Evolutionary conservation across 1,140 invertebrate genomes (phyloP), one percentile per base, ranked within the genome.

Genomic region (Cherax destructor): DNA sequence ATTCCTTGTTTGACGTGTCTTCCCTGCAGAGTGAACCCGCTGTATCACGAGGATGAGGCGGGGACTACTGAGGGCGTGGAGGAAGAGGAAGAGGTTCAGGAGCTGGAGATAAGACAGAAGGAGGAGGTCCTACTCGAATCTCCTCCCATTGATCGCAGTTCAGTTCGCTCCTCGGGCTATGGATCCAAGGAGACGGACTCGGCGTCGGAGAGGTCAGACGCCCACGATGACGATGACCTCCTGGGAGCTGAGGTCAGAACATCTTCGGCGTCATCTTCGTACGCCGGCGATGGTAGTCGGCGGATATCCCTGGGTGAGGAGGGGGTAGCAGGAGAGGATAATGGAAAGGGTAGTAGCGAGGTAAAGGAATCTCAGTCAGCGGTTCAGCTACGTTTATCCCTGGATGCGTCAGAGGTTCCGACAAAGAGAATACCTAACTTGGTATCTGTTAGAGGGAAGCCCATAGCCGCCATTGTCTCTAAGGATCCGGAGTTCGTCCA

Each of bases 161-260:
- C 92, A 4, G 83, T 92, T 0, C 86, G 92, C 50, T 92, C 92
- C 1, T 92, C 92, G 9, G 92, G 92, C 13, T 92, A 92, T 76
- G 92, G 92, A 3, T 92, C 92, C 13, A 92, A 92, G 65, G 92
- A 92, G 76, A 90, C 88, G 1, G 92, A 92, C 52, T 92, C 92
- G 3, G 86, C 80, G 3, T 92, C 92, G 21, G 86, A 92, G 47
- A 72, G 65, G 21, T 92, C 92, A 61, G 88, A 90, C 9, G 81
- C 21, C 69, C 88, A 85, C 10, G 85, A 84, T 3, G 85, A 84
- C 24, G 88, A 92, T 16, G 74, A 87, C 18, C 50, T 65, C 18
- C 16, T 76, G 41, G 86, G 74, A 9, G 76, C 74, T 16, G 72
- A 59, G 50, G 56, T 61, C 16, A 5, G 16, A n/a, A 18, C 56